Conservation (phyloP, 2,888 invertebrate species). For the Eulithis testata region DNA sequence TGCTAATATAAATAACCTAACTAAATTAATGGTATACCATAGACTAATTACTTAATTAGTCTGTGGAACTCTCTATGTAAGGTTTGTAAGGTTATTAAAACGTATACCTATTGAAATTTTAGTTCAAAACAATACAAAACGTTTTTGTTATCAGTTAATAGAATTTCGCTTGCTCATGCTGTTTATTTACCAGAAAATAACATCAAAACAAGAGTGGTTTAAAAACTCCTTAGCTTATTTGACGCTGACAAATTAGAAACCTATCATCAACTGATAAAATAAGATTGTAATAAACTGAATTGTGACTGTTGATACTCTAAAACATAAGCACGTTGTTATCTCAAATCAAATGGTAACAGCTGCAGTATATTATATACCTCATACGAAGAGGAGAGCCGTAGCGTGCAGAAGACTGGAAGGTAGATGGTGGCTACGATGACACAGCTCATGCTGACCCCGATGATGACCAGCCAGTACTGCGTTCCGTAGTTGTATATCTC, state of each 20-base stretch:
- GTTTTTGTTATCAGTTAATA: constrained; percentile 1
- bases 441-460: constrained; percentile 89
- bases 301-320: no score
- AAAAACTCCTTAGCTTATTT: background rate
- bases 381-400: constrained; percentile 92
- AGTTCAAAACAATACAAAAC: background rate
- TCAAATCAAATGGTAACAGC: no score
- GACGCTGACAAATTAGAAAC: background rate
- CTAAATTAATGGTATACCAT: no score
- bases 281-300: background rate
- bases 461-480: constrained; percentile 90
- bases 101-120: background rate
- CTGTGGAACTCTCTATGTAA: no score
- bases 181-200: background rate
- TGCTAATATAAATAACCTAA: no score
- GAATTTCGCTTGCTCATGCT: background rate
- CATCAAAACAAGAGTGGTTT: background rate
- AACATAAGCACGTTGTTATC: no score
- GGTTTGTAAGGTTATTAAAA: no score
- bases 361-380: constrained; percentile 84
- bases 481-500: constrained; percentile 95
- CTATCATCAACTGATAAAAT: background rate
- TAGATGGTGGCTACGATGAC: constrained; percentile 88
- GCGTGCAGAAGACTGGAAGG: constrained; percentile 91
- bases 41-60: no score